Conservation (phyloP, 2,888 invertebrate genomes). For the Conops quadrifasciatus region DNA sequence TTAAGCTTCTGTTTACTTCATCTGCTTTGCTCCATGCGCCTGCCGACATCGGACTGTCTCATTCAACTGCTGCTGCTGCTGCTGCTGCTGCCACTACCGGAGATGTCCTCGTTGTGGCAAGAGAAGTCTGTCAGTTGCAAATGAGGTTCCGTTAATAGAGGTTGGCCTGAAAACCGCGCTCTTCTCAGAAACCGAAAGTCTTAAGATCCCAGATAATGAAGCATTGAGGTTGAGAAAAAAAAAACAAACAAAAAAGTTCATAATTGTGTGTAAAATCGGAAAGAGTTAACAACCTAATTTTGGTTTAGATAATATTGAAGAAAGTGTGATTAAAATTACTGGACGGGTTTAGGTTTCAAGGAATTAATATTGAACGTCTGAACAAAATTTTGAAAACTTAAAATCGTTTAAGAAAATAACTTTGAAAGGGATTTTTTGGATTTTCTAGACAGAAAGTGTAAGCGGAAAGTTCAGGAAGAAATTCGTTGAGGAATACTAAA, state of each 20-base stretch:
- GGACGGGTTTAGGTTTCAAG: too few relatives aligned
- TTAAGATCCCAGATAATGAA: neutral
- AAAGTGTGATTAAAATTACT: too few relatives aligned
- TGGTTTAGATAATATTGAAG: too few relatives aligned
- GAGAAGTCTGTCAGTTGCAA: constrained; percentile 36
- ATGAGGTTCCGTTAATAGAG: constrained; percentile 32
- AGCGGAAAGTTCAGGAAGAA: neutral
- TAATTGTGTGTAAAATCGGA: too few relatives aligned
- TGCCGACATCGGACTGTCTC: neutral
- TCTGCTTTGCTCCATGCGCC: neutral
- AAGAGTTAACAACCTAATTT: too few relatives aligned
- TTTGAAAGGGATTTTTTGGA: neutral
- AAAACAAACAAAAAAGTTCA: neutral
- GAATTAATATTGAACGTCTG: neutral
- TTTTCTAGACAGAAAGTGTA: neutral
- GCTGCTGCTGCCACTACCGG: constrained; percentile 3
- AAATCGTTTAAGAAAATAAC: neutral
- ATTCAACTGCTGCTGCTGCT: neutral
- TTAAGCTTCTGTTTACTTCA: constrained; percentile 8
- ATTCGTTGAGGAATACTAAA: too few relatives aligned
- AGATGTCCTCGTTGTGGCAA: constrained; percentile 35
- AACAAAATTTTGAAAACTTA: neutral
- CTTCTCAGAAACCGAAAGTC: neutral
- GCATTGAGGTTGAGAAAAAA: neutral
- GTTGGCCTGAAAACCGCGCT: constrained; percentile 24